A percentile compares a stretch with the other conserved stretches of the same genome.
phyloP scores from a whole-genome alignment of 2,797 vertebrate genomes.

The Psittacula derbiana region DNA sequence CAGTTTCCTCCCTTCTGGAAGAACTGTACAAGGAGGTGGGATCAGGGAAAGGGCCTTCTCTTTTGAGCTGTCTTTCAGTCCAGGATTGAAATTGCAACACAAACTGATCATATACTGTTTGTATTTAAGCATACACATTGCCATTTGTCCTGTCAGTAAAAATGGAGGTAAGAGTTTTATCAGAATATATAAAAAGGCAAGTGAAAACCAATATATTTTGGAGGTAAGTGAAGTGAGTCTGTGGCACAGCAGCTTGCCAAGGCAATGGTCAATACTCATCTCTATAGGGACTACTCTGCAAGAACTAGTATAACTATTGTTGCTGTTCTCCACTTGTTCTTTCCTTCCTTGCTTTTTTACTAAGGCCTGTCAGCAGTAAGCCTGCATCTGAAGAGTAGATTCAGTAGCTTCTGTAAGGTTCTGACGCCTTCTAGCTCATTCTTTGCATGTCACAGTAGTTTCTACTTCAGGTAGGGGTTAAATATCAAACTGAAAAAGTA shows the following conservation, averaged over 20 bases:
- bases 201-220: neutral
- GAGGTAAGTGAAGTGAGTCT: neutral
- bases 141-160: neutral
- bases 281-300: neutral
- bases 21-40: neutral
- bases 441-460: neutral
- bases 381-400: neutral
- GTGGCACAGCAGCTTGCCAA: neutral
- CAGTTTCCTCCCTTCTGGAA: neutral
- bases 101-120: neutral
- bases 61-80: neutral
- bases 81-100: neutral
- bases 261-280: neutral
- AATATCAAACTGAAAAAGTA: neutral
- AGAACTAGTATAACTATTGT: neutral
- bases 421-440: neutral
- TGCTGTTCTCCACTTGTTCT: neutral
- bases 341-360: neutral
- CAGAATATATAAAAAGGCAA: neutral
- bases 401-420: neutral
- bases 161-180: neutral
- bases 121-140: neutral
- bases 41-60: neutral
- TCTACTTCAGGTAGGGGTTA: neutral
- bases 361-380: neutral